These are phyloP conservation scores for Engystomops pustulosus DNA, from an alignment of 2,113 vertebrate genomes.

Conservation along the genomic window DNA sequence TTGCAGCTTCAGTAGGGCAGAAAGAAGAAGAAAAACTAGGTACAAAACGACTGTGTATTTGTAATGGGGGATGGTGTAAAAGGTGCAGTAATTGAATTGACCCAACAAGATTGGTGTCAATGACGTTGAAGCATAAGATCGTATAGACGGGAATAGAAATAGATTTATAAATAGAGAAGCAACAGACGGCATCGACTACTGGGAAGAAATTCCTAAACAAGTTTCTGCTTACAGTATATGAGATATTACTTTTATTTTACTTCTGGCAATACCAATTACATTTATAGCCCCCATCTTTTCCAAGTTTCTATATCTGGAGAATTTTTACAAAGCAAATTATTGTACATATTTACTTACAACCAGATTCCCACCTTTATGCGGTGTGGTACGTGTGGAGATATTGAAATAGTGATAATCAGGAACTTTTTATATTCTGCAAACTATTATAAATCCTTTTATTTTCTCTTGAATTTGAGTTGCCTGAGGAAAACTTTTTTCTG, in stretches of 20 bases:
- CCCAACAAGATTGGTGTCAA: conserved; percentile 42
- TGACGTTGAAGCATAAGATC: conserved; percentile 21
- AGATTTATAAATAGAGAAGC: conserved; percentile 25
- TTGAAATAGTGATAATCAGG: not conserved
- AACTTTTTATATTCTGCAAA: not conserved
- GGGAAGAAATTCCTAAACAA: conserved; percentile 6
- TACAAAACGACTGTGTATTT: not conserved
- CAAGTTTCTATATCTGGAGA: not conserved
- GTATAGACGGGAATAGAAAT: conserved; percentile 13
- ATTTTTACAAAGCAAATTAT: not conserved
- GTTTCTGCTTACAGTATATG: not conserved
- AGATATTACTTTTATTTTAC: not conserved
- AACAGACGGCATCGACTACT: not conserved
- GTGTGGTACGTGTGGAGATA: too few relatives aligned
- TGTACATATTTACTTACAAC: not conserved
- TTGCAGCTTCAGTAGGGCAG: not conserved
- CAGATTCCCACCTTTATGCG: not conserved
- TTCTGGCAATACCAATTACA: not conserved
- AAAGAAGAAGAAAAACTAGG: not conserved
- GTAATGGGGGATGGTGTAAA: conserved; percentile 11
- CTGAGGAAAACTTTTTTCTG: too few relatives aligned
- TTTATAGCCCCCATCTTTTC: not conserved
- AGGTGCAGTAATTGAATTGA: conserved; percentile 47
- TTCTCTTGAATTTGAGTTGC: too few relatives aligned
- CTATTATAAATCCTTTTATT: too few relatives aligned